Percentiles rank a stretch among this genome's conserved stretches.
phyloP scores from a whole-genome alignment of 2,888 invertebrate genomes.

The Caenorhabditis sp. region DNA sequence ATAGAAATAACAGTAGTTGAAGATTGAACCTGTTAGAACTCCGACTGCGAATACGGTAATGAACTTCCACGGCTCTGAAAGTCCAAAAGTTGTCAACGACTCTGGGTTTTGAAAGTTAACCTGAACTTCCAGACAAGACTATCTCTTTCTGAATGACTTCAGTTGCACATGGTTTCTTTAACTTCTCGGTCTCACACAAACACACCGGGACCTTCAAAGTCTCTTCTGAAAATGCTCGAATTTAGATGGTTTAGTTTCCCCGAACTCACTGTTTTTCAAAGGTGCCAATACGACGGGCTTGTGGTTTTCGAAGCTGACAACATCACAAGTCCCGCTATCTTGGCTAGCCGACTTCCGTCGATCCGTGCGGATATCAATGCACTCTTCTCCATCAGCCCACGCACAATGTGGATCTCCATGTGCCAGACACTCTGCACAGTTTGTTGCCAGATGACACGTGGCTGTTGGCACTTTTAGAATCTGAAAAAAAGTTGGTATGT shows the following conservation, averaged over 20 bases:
- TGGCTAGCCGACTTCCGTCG: constrained; percentile 37
- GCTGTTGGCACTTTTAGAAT: constrained; percentile 58
- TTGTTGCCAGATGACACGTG: constrained; percentile 56
- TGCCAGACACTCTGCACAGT: constrained; percentile 66
- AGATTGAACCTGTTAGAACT: constrained; percentile 56
- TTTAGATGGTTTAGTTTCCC: background rate
- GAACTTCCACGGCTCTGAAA: constrained; percentile 56
- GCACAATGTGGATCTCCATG: constrained; percentile 72
- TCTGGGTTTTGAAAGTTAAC: background rate
- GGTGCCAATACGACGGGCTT: constrained; percentile 55
- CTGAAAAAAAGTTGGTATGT: constrained; percentile 15
- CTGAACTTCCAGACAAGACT: constrained; percentile 30
- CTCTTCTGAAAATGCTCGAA: constrained; percentile 22
- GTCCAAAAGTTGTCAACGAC: background rate
- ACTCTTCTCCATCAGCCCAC: constrained; percentile 67
- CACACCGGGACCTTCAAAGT: constrained; percentile 28
- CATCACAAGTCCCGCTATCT: constrained; percentile 60
- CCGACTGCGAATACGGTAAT: constrained; percentile 60
- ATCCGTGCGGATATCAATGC: constrained; percentile 63
- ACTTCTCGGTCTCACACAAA: constrained; percentile 31
- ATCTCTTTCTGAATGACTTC: constrained; percentile 71
- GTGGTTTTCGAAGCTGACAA: constrained; percentile 48
- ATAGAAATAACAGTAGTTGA: constrained; percentile 61
- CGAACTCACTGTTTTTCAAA: constrained; percentile 34
- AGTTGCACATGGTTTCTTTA: constrained; percentile 60